Evolutionary conservation across 2,888 invertebrate genomes (phyloP), one percentile per base, ranked within the genome.

Genomic region (Masnerella sp.): DNA sequence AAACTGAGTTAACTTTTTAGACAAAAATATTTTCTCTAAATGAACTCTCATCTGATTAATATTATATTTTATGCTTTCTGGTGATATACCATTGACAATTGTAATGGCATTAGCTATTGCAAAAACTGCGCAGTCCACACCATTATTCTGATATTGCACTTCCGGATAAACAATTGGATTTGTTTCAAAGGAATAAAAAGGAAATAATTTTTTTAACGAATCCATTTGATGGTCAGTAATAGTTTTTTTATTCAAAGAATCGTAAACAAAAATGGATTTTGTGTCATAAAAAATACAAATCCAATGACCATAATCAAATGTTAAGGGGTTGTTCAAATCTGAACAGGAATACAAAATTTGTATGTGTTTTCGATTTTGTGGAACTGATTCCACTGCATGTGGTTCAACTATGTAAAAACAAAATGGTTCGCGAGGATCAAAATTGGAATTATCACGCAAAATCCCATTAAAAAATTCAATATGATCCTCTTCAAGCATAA

Each of bases 31-130:
- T 9, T 14, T 2, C 15, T 52, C 15, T 12, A 22, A 36, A 25
- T 52, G 36, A 15, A 2, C 7, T 11, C 69, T 78, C 17, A 76
- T 67, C 56, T 81, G 79, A 11, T 56, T 28, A 15, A 18, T 7
- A 15, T 51, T 20, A 18, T 51, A 51, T 9, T 18, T 8, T 1
- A 51, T 20, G 14, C 20, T 22, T 51, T 51, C 34, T 20, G 32
- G 36, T 18, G 11, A 11, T n/a, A 51, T 11, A n/a, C 36, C 20
- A 80, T 51, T 32, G 2, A 12, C 2, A 34, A 47, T 34, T 18
- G 38, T 22, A 9, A 61, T 36, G 1, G 47, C 61, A 45, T 49
- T 38, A 28, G 61, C 61, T 12, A 49, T 49, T 12, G 59, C 30
- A 59, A 59, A 59, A 12, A 58, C n/a, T 30, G 18, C 58, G 45